Conservation (phyloP, 37 sponge, comb jelly and placozoan species). For the Lycopodina hypogea region DNA sequence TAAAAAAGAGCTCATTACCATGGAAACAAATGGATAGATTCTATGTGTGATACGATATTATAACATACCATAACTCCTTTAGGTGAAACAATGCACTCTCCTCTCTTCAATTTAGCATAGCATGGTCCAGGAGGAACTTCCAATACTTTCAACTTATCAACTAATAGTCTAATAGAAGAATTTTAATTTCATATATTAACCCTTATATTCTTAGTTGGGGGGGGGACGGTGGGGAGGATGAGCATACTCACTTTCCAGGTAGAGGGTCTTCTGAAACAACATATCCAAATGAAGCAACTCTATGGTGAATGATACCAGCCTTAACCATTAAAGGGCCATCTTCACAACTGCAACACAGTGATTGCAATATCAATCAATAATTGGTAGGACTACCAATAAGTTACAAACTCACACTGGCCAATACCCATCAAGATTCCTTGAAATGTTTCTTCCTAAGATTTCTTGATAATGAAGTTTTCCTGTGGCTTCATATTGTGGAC, state of each 20-base stretch:
- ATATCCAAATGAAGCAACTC: slow-evolving; percentile 82
- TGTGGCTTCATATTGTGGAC: slow-evolving; percentile 28
- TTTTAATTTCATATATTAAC: neutral
- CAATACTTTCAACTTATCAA: slow-evolving; percentile 53
- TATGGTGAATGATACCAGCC: slow-evolving; percentile 75
- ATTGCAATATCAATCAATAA: neutral
- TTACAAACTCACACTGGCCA: slow-evolving; percentile 55
- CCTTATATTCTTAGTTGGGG: neutral
- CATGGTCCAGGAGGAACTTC: slow-evolving; percentile 86
- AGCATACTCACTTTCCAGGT: slow-evolving; percentile 69
- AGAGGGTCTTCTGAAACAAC: slow-evolving; percentile 73
- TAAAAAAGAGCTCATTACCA: too few relatives aligned
- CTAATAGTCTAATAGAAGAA: slow-evolving; percentile 50
- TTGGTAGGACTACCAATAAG: too few relatives aligned
- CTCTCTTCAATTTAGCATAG: slow-evolving; percentile 79
- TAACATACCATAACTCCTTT: slow-evolving; percentile 48
- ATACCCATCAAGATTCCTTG: slow-evolving; percentile 17
- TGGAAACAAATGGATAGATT: too few relatives aligned
- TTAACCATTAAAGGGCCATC: slow-evolving; percentile 53
- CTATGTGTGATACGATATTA: too few relatives aligned
- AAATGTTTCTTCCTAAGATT: slow-evolving; percentile 25
- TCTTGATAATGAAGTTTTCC: slow-evolving; percentile 36
- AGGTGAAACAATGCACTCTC: slow-evolving; percentile 60
- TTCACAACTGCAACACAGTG: slow-evolving; percentile 61
- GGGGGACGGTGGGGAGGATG: neutral